Base-by-base conservation (phyloP, 2,888 invertebrate species). In the Sepioteuthis lessoniana region DNA sequence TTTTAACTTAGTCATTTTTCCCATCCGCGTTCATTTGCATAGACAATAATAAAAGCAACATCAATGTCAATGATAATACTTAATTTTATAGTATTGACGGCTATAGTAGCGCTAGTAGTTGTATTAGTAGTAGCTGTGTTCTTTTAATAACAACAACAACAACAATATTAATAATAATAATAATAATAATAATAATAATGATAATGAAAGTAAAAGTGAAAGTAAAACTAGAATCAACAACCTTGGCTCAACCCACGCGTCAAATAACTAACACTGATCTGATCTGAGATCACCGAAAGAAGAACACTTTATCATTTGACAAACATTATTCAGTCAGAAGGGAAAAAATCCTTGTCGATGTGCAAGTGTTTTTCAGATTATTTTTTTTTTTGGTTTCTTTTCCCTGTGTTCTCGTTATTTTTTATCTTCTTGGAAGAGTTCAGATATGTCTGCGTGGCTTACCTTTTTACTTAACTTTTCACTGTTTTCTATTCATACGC, bases 231-330 rank as follows among this genome's bases (percentile, higher is more conserved):
- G 46, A 91, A 91, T n/a, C 35, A 76, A 35, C n/a, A 76, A 76
- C 76, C 76, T 76, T 76, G 76, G 76, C n/a, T 76, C 13, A 76
- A 76, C 76, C 76, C n/a, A 76, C 76, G 76, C 76, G 76, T 76
- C 76, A 76, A 76, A 76, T 76, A 76, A 76, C 76, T 76, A 76
- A 76, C 16, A 35, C 76, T 16, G 76, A 76, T 16, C 76, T n/a
- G 76, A 76, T 76, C 76, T 76, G n/a, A 76, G 76, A 76, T 76
- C 76, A 76, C n/a, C 76, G n/a, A 16, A 76, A 76, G n/a, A 76
- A 76, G 31, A 76, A n/a, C n/a, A 76, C 10, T 76, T 76, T n/a
- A 76, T 76, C 76, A 76, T n/a, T 76, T 76, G 76, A 76, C 76
- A 76, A 76, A 76, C 76, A 35, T 76, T n/a, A n/a, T 76, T 21